phyloP scores from a whole-genome alignment of 2,888 invertebrate genomes.

The Chymomyza procnemis region DNA sequence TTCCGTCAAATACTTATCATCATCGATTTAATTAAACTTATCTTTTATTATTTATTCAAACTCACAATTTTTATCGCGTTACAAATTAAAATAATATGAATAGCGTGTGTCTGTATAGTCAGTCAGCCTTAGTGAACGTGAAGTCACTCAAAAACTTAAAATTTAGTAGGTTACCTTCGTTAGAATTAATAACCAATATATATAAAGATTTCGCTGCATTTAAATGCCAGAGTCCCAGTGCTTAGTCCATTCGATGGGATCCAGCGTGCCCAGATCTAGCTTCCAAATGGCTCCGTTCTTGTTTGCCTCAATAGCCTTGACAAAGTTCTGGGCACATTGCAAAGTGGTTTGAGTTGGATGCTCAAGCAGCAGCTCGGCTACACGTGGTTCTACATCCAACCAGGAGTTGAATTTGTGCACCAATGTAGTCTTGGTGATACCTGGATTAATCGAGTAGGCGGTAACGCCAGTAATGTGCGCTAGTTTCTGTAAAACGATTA shows the following conservation, averaged over 20 bases:
- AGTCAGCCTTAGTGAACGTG: conserved; percentile 30
- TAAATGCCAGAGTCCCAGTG: conserved; percentile 68
- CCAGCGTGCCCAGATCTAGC: conserved; percentile 64
- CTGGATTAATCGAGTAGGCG: conserved; percentile 61
- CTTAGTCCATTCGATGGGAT: conserved; percentile 50
- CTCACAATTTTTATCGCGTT: neutral
- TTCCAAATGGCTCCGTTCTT: conserved; percentile 76
- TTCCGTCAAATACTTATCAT: neutral
- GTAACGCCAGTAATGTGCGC: conserved; percentile 60
- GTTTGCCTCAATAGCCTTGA: conserved; percentile 69
- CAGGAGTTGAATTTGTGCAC: conserved; percentile 60
- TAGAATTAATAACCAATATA: neutral
- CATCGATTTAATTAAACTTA: neutral
- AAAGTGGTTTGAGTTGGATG: conserved; percentile 50
- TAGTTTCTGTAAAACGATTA: conserved; percentile 41
- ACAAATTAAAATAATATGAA: neutral
- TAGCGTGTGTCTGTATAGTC: neutral
- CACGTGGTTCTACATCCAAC: conserved; percentile 56
- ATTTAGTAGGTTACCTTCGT: neutral
- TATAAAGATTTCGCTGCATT: conserved; percentile 11
- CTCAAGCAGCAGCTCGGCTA: conserved; percentile 36
- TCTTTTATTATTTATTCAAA: neutral
- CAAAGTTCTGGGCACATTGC: conserved; percentile 68
- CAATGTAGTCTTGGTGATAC: conserved; percentile 56
- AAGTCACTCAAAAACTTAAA: neutral